phyloP scores from a whole-genome alignment of 1,140 invertebrate species.

The Galleria mellonella region DNA sequence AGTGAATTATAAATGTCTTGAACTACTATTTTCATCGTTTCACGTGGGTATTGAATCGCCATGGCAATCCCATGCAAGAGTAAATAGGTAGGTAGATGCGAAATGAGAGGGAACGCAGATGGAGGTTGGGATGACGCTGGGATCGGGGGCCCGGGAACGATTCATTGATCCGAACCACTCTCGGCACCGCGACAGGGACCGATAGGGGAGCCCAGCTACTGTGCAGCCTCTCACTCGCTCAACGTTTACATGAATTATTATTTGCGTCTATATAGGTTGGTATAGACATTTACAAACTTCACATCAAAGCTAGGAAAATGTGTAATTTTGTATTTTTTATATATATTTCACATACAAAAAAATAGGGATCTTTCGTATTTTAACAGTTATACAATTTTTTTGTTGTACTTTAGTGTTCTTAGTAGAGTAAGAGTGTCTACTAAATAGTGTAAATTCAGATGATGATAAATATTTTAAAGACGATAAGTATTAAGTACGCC shows the following conservation, averaged over 20 bases:
- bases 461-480: too few relatives aligned
- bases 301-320: neutral
- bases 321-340: neutral
- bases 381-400: too few relatives aligned
- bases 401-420: too few relatives aligned
- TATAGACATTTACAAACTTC: neutral
- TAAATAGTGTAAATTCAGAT: too few relatives aligned
- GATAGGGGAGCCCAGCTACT: slow-evolving; percentile 14
- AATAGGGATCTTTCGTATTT: neutral
- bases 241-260: slow-evolving; percentile 14
- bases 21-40: too few relatives aligned
- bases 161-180: slow-evolving; percentile 73
- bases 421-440: too few relatives aligned
- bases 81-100: slow-evolving; percentile 11
- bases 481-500: too few relatives aligned
- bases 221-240: slow-evolving; percentile 27
- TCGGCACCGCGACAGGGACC: slow-evolving; percentile 58
- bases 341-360: too few relatives aligned
- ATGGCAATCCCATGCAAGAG: neutral
- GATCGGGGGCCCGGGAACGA: slow-evolving; percentile 52
- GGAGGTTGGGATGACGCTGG: slow-evolving; percentile 46
- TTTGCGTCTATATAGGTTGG: neutral
- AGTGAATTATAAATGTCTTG: too few relatives aligned
- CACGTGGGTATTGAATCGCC: too few relatives aligned
- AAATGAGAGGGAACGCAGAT: slow-evolving; percentile 28